Conservation (phyloP, 2,797 vertebrate genomes). For the Crossoptilon crossoptilon region DNA sequence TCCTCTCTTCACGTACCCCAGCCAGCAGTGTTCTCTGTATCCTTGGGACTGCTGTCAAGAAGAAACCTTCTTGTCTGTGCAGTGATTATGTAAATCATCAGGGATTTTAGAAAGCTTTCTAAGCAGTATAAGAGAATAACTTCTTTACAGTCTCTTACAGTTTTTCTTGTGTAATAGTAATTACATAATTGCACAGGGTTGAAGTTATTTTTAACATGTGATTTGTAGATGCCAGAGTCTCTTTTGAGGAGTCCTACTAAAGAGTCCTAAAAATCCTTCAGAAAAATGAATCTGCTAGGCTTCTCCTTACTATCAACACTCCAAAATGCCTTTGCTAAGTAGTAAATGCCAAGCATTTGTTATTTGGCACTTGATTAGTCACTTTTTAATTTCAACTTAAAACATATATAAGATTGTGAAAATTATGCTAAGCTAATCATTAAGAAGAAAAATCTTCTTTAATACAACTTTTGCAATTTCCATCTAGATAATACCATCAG, state of each 20-base stretch:
- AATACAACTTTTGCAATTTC: neutral
- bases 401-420: neutral
- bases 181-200: conserved; percentile 17
- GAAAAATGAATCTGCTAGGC: conserved; percentile 25
- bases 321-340: conserved; percentile 27
- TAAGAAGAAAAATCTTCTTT: neutral
- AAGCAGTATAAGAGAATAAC: neutral
- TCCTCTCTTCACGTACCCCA: neutral
- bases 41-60: conserved; percentile 7
- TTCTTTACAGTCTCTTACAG: neutral
- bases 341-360: conserved; percentile 55
- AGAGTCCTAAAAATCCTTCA: conserved; percentile 28
- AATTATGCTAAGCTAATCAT: conserved; percentile 18
- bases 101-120: conserved; percentile 13
- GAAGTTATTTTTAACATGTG: neutral
- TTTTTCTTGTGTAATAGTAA: conserved; percentile 11
- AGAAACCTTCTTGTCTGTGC: conserved; percentile 17
- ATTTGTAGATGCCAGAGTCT: neutral
- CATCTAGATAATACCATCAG: neutral
- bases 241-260: neutral
- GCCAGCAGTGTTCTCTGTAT: conserved; percentile 9
- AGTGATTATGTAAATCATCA: conserved; percentile 45
- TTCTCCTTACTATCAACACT: neutral
- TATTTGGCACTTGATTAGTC: conserved; percentile 33
- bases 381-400: conserved; percentile 40